Evolutionary conservation across 2,113 vertebrate species (phyloP).

Genomic region (Saimiri boliviensis): DNA sequence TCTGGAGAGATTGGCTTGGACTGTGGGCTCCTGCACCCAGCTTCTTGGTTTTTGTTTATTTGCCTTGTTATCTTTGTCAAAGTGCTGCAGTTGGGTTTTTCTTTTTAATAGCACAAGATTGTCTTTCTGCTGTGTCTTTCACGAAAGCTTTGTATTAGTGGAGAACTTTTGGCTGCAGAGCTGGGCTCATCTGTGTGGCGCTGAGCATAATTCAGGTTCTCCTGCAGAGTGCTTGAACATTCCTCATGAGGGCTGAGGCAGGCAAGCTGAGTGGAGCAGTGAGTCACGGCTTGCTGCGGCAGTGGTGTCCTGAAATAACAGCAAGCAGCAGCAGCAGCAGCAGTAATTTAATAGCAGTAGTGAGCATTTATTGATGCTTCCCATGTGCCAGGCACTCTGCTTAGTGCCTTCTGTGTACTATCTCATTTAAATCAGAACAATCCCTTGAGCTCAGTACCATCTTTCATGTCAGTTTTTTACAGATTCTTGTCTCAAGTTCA

Average conservation of each 20-base stretch:
- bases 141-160: background rate
- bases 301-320: slow-evolving; percentile 46
- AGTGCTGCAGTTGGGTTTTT: background rate
- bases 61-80: background rate
- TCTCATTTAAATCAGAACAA: slow-evolving; percentile 50
- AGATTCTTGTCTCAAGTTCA: background rate
- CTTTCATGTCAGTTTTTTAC: background rate
- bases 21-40: background rate
- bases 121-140: background rate
- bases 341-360: slow-evolving; percentile 47
- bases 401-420: background rate
- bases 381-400: background rate
- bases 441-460: background rate
- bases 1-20: background rate
- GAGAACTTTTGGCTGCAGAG: background rate
- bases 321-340: background rate
- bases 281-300: slow-evolving; percentile 47
- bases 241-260: slow-evolving; percentile 28
- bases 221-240: background rate
- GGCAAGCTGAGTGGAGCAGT: slow-evolving; percentile 12
- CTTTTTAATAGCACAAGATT: background rate
- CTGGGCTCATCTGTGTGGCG: background rate
- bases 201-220: background rate
- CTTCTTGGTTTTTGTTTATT: background rate
- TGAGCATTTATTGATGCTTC: slow-evolving; percentile 59